phyloP scores from a whole-genome alignment of 2,797 vertebrate genomes.

The Leuciscus waleckii region DNA sequence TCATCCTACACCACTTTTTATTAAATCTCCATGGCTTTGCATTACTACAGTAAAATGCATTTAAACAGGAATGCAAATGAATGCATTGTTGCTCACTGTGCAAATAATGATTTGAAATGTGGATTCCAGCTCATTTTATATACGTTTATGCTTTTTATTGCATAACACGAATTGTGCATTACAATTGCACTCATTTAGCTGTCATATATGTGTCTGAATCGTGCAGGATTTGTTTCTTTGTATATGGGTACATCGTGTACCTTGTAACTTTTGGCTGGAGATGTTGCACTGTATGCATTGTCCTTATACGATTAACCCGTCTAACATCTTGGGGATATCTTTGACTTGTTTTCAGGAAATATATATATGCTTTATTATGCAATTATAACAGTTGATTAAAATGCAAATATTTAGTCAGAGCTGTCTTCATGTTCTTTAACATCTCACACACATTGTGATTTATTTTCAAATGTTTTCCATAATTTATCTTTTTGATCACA shows the following conservation, averaged over 20 bases:
- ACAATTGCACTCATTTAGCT: neutral
- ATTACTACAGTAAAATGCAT: neutral
- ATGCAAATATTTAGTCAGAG: neutral
- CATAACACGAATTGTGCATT: neutral
- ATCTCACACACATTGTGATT: neutral
- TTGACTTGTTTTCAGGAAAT: neutral
- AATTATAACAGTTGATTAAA: slow-evolving; percentile 5
- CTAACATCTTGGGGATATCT: neutral
- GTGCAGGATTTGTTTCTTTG: neutral
- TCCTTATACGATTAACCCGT: neutral
- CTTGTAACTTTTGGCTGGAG: neutral
- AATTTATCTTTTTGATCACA: neutral
- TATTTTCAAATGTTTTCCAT: neutral
- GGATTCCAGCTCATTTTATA: neutral
- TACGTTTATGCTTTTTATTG: neutral
- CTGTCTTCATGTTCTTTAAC: neutral
- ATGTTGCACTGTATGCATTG: neutral
- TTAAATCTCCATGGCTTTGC: neutral
- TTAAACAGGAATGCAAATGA: neutral
- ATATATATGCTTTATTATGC: neutral
- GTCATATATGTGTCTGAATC: neutral
- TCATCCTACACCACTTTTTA: slow-evolving; percentile 30
- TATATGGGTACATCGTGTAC: neutral
- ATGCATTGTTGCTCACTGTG: neutral
- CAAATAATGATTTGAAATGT: neutral